Conservation (phyloP, 2,113 vertebrate species). For the Morone saxatilis region DNA sequence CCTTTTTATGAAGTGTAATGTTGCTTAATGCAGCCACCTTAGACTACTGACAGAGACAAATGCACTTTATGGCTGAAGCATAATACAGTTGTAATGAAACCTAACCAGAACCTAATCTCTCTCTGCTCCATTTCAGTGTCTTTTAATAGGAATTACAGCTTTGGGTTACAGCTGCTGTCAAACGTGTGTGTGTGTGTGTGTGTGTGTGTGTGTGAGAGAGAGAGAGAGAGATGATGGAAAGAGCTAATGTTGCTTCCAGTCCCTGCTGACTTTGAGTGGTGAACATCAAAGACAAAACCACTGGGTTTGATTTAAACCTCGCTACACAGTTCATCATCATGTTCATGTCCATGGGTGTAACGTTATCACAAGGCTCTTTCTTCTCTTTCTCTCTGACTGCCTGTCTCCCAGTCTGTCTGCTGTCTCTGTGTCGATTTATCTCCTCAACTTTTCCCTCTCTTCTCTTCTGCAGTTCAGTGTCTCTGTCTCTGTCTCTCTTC, state of each 20-base stretch:
- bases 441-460: slow-evolving; percentile 17
- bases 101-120: slow-evolving; percentile 45
- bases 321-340: slow-evolving; percentile 47
- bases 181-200: slow-evolving; percentile 3
- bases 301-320: slow-evolving; percentile 54
- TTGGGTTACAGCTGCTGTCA: slow-evolving; percentile 41
- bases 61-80: slow-evolving; percentile 38
- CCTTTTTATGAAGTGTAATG: slow-evolving; percentile 47
- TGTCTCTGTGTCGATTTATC: slow-evolving; percentile 37
- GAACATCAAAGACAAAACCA: slow-evolving; percentile 69
- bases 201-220: slow-evolving; percentile 12
- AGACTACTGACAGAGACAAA: slow-evolving; percentile 60
- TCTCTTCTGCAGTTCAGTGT: slow-evolving; percentile 12
- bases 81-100: slow-evolving; percentile 49
- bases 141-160: slow-evolving; percentile 56
- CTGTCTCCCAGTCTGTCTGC: slow-evolving; percentile 44
- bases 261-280: slow-evolving; percentile 54
- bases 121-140: slow-evolving; percentile 38
- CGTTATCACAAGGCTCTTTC: slow-evolving; percentile 54
- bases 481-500: background rate
- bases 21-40: slow-evolving; percentile 51
- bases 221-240: slow-evolving; percentile 42
- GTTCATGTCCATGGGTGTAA: slow-evolving; percentile 59
- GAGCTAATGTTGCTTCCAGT: slow-evolving; percentile 55
- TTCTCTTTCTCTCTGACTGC: slow-evolving; percentile 37